Conservation (phyloP, 2,797 vertebrate genomes). For the Oreortyx pictus region DNA sequence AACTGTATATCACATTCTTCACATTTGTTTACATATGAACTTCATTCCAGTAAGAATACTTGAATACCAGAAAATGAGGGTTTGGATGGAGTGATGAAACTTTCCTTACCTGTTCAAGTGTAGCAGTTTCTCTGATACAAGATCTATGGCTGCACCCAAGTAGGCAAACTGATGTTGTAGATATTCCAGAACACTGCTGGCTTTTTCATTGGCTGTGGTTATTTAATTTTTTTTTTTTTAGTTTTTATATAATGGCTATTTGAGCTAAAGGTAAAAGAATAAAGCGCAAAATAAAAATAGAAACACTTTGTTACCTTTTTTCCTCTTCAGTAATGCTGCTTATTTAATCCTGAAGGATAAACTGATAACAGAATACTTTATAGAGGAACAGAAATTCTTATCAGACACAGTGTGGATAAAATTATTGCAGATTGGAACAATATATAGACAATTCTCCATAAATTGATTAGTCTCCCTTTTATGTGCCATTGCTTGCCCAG, state of each 20-base stretch:
- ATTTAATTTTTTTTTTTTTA: neutral
- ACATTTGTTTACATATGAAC: neutral
- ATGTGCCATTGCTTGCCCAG: neutral
- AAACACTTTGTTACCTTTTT: neutral
- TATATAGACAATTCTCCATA: slow-evolving; percentile 2
- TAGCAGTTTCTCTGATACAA: neutral
- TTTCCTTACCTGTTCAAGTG: neutral
- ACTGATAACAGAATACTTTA: neutral
- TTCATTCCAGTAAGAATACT: neutral
- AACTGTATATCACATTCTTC: neutral
- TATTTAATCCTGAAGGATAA: neutral
- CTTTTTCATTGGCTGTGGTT: neutral
- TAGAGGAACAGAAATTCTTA: neutral
- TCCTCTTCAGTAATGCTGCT: neutral
- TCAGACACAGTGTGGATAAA: neutral
- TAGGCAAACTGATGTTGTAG: neutral
- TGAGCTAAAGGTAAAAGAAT: neutral
- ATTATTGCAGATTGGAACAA: neutral
- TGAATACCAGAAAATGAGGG: neutral
- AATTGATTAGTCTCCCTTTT: neutral
- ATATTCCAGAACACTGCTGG: neutral
- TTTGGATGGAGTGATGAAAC: neutral
- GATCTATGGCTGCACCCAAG: neutral
- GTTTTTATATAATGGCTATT: neutral
- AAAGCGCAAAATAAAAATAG: neutral